A percentile compares a stretch with the other conserved stretches of the same genome.
phyloP scores from a whole-genome alignment of 2,888 invertebrate species.

The Hesperia comma region DNA sequence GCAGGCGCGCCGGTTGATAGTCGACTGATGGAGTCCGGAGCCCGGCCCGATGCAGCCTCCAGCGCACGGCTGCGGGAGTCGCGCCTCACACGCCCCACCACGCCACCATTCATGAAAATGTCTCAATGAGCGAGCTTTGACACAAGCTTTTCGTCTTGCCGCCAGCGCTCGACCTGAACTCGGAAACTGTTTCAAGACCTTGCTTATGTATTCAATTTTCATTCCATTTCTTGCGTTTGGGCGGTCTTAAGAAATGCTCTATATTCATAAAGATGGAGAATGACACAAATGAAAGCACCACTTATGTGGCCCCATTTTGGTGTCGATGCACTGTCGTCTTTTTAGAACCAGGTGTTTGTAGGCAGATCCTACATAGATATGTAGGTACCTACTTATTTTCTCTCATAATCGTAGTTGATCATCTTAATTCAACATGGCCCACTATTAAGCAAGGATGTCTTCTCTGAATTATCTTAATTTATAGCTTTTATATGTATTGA shows the following conservation, averaged over 20 bases:
- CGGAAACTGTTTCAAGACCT: slow-evolving; percentile 21
- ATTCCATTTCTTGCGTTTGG: slow-evolving; percentile 30
- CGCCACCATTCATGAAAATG: slow-evolving; percentile 73
- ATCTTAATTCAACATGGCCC: too few relatives aligned
- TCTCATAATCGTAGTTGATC: too few relatives aligned
- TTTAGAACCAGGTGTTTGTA: slow-evolving; percentile 4
- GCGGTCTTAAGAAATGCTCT: slow-evolving; percentile 24
- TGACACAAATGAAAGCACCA: slow-evolving; percentile 10
- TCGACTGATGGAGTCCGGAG: slow-evolving; percentile 51
- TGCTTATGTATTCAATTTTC: slow-evolving; percentile 33
- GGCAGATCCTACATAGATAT: too few relatives aligned
- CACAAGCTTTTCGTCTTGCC: slow-evolving; percentile 44
- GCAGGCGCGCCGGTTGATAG: slow-evolving; percentile 63
- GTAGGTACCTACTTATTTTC: too few relatives aligned
- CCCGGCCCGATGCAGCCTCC: slow-evolving; percentile 57
- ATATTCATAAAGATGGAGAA: slow-evolving; percentile 24
- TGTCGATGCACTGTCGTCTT: slow-evolving; percentile 25
- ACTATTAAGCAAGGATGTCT: too few relatives aligned
- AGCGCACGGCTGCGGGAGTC: slow-evolving; percentile 51
- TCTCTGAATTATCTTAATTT: too few relatives aligned
- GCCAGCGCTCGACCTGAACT: slow-evolving; percentile 33
- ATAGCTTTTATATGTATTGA: too few relatives aligned
- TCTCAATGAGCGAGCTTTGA: slow-evolving; percentile 59
- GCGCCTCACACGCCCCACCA: slow-evolving; percentile 68
- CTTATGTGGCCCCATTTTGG: slow-evolving; percentile 10